Percentiles rank a stretch among this genome's conserved stretches.
Evolutionary conservation across 2,113 vertebrate species (phyloP).

Genomic region (Ctenomys sociabilis): DNA sequence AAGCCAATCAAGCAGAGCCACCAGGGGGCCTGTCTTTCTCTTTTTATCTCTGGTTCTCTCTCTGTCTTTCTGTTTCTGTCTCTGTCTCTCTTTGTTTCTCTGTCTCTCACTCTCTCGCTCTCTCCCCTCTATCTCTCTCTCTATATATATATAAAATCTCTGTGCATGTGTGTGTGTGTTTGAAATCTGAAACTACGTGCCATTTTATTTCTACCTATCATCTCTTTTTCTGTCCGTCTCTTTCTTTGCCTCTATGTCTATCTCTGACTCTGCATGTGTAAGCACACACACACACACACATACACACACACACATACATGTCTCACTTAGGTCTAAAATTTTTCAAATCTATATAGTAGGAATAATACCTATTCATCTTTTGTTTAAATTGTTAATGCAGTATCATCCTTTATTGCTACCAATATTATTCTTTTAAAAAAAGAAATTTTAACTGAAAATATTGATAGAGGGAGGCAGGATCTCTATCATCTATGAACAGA

Average conservation of each 20-base stretch:
- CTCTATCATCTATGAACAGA: constrained; percentile 19
- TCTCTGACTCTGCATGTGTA: not conserved
- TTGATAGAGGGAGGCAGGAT: not conserved
- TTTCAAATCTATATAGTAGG: not conserved
- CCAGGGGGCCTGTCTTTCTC: not conserved
- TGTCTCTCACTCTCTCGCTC: not conserved
- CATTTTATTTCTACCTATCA: not conserved
- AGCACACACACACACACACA: not conserved
- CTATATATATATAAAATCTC: too few relatives aligned
- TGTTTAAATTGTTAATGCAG: not conserved
- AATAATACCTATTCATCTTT: not conserved
- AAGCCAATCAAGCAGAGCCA: not conserved
- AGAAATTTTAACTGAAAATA: constrained; percentile 39
- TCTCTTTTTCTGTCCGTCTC: not conserved
- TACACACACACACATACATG: not conserved
- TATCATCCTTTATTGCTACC: not conserved
- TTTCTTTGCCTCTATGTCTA: not conserved
- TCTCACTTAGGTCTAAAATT: not conserved
- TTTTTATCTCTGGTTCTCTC: not conserved
- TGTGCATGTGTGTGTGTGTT: not conserved
- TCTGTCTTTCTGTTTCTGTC: not conserved
- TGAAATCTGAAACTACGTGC: not conserved
- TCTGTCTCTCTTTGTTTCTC: not conserved
- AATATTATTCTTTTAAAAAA: not conserved
- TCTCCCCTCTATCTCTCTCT: not conserved